phyloP scores from a whole-genome alignment of 2,113 vertebrate species.

The Cyanoderma ruficeps region DNA sequence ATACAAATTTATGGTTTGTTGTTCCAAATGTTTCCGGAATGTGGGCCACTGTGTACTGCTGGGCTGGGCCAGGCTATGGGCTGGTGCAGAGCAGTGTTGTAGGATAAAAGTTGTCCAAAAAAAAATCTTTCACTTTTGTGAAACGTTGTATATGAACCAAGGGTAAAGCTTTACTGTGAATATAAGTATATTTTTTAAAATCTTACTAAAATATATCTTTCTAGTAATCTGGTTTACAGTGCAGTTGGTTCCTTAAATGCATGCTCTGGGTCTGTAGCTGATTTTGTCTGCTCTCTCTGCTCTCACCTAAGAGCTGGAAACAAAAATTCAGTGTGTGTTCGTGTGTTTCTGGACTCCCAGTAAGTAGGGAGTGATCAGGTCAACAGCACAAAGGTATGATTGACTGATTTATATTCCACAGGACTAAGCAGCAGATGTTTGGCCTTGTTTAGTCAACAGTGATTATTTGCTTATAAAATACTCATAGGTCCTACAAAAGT shows the following conservation, averaged over 20 bases:
- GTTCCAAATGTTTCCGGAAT: fast-evolving
- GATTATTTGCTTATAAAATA: not conserved
- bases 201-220: not conserved
- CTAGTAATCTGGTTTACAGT: not conserved
- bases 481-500: not conserved
- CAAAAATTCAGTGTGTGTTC: not conserved
- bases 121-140: not conserved
- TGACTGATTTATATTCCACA: not conserved
- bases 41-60: fast-evolving
- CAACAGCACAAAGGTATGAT: not conserved
- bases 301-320: not conserved
- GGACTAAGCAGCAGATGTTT: not conserved
- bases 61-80: not conserved
- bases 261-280: not conserved
- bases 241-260: fast-evolving
- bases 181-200: not conserved
- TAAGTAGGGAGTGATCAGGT: not conserved
- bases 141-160: not conserved
- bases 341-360: not conserved
- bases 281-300: not conserved
- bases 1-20: not conserved
- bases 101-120: not conserved
- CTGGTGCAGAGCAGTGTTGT: not conserved
- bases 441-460: not conserved
- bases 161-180: not conserved